Evolutionary conservation across 37 sponge, comb jelly and placozoan genomes (phyloP).

Genomic region (Crambe crambe): DNA sequence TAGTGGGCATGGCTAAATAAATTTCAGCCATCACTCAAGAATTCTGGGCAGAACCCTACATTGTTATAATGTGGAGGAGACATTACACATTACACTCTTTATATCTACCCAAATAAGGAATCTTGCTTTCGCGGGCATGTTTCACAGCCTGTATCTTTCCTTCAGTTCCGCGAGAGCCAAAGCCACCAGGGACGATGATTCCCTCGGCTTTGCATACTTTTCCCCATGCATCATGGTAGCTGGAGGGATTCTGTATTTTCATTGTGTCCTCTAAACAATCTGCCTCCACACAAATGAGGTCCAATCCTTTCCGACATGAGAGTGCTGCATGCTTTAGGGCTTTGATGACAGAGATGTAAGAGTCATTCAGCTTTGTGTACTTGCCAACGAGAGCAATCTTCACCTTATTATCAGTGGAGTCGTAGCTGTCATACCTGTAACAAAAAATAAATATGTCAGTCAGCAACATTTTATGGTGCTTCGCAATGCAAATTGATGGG

Average conservation of each 20-base stretch:
- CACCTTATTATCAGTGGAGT: conserved; percentile 48
- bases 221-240: conserved; percentile 88
- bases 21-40: no score
- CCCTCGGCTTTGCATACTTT: conserved; percentile 74
- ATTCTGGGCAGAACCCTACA: no score
- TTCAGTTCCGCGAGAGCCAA: conserved; percentile 70
- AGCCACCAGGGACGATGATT: conserved; percentile 93
- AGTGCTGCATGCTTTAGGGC: conserved; percentile 91
- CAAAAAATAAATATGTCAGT: not conserved
- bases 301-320: conserved; percentile 31
- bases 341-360: conserved; percentile 91
- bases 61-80: no score
- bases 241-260: conserved; percentile 57
- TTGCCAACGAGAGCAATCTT: conserved; percentile 94
- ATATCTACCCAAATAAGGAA: conserved; percentile 94
- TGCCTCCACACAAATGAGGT: conserved; percentile 79
- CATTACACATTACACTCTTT: no score
- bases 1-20: no score
- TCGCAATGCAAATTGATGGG: no score
- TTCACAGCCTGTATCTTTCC: conserved; percentile 87
- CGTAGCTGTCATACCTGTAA: conserved; percentile 37
- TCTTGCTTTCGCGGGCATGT: conserved; percentile 29
- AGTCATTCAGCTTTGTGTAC: conserved; percentile 85
- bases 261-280: conserved; percentile 74
- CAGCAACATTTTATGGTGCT: no score